Conservation (phyloP, 2,797 vertebrate species). For the Dendrocincla tyrannina region DNA sequence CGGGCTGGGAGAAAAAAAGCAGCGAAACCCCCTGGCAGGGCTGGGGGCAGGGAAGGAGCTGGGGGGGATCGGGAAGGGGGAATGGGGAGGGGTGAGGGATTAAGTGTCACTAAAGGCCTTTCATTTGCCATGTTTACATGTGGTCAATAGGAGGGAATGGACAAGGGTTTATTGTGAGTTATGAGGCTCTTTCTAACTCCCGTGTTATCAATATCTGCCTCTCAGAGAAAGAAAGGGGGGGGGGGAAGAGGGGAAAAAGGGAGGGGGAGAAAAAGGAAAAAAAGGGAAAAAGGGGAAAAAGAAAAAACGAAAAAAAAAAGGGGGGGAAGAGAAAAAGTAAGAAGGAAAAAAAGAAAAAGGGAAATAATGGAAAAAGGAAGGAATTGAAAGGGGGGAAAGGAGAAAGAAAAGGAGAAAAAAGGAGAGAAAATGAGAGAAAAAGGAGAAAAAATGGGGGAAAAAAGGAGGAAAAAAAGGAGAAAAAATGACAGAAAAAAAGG, state of each 20-base stretch:
- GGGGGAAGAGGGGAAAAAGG: too few species aligned
- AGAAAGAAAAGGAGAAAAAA: too few species aligned
- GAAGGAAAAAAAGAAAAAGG: background rate
- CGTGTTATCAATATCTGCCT: background rate
- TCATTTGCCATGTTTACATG: constrained; percentile 50
- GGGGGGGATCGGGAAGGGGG: background rate
- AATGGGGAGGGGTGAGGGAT: background rate
- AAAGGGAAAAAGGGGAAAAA: background rate
- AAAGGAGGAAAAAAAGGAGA: background rate
- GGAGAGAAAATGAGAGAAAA: too few species aligned
- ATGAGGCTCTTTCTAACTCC: background rate
- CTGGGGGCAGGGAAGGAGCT: background rate
- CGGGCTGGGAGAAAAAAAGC: background rate
- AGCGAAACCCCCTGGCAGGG: background rate
- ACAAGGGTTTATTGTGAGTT: constrained; percentile 28
- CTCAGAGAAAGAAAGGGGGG: background rate
- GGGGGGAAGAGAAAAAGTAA: too few species aligned
- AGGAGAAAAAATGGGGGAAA: too few species aligned
- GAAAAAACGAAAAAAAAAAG: background rate
- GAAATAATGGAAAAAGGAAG: too few species aligned
- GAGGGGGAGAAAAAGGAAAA: background rate
- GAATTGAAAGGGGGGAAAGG: too few species aligned
- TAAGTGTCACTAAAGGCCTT: constrained; percentile 47
- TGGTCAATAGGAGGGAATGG: constrained; percentile 33
- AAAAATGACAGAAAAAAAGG: too few species aligned